phyloP scores from a whole-genome alignment of 2,113 vertebrate species.

The Columba janthina region DNA sequence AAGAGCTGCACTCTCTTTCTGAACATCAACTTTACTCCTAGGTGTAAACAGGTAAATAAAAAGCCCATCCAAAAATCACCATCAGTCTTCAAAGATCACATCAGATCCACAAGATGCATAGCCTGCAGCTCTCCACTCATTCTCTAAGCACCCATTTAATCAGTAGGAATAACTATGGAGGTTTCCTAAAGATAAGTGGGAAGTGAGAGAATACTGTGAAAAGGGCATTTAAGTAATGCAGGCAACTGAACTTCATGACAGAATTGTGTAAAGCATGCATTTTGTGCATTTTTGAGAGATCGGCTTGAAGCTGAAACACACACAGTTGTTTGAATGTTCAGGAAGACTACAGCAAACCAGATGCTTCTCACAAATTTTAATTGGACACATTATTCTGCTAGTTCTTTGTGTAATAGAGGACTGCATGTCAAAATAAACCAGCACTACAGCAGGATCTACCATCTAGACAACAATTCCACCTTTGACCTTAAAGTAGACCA shows the following conservation, averaged over 20 bases:
- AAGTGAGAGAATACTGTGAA: slow-evolving; percentile 47
- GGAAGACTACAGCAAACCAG: slow-evolving; percentile 2
- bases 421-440: not conserved
- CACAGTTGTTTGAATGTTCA: slow-evolving; percentile 28
- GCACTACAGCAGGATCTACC: not conserved
- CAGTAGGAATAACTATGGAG: slow-evolving; percentile 41
- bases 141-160: slow-evolving; percentile 31
- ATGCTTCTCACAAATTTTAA: not conserved
- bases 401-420: not conserved
- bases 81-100: not conserved
- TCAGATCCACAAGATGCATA: not conserved
- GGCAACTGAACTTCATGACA: slow-evolving; percentile 12
- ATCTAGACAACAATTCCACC: not conserved
- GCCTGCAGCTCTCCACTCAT: not conserved
- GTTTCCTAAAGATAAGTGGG: slow-evolving; percentile 37
- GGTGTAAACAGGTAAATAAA: not conserved
- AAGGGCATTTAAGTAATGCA: not conserved
- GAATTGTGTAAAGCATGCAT: slow-evolving; percentile 25
- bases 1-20: not conserved
- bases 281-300: slow-evolving; percentile 31
- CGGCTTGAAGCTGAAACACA: slow-evolving; percentile 9
- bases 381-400: not conserved
- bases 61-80: not conserved
- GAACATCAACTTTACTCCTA: not conserved
- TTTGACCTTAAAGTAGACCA: not conserved